phyloP scores from a whole-genome alignment of 2,797 vertebrate species.

The Anabas testudineus region DNA sequence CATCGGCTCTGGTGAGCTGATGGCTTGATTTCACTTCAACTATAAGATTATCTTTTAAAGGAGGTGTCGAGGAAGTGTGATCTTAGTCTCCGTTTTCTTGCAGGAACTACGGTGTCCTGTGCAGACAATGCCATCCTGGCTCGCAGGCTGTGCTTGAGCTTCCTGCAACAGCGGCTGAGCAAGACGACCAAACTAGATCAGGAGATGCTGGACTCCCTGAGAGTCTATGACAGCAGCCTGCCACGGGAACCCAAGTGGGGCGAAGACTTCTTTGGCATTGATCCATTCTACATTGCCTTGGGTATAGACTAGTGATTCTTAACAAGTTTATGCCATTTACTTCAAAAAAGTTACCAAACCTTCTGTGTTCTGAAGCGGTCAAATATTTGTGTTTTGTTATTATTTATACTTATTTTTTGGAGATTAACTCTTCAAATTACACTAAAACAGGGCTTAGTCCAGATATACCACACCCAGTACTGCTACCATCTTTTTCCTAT shows the following conservation, averaged over 20 bases:
- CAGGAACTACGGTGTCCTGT: slow-evolving; percentile 90
- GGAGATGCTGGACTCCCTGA: slow-evolving; percentile 85
- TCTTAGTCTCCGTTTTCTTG: neutral
- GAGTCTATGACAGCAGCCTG: slow-evolving; percentile 88
- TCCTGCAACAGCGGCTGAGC: slow-evolving; percentile 86
- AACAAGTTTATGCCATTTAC: neutral
- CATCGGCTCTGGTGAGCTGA: slow-evolving; percentile 91
- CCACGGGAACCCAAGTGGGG: slow-evolving; percentile 87
- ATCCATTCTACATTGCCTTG: slow-evolving; percentile 93
- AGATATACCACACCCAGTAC: no score
- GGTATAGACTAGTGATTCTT: slow-evolving; percentile 75
- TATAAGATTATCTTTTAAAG: neutral
- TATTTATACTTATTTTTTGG: no score
- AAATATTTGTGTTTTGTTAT: no score
- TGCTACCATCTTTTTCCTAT: no score
- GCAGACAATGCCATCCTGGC: slow-evolving; percentile 83
- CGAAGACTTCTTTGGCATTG: slow-evolving; percentile 90
- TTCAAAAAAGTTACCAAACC: neutral
- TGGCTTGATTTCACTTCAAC: fast-evolving
- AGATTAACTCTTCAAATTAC: no score
- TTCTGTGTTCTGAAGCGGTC: no score
- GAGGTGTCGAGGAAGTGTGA: neutral
- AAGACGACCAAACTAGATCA: slow-evolving; percentile 84
- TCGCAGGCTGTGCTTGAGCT: slow-evolving; percentile 88
- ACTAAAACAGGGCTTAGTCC: no score